These are phyloP conservation scores for Eptatretus burgeri DNA, from an alignment of 2,113 vertebrate genomes.

Conservation along the genomic window DNA sequence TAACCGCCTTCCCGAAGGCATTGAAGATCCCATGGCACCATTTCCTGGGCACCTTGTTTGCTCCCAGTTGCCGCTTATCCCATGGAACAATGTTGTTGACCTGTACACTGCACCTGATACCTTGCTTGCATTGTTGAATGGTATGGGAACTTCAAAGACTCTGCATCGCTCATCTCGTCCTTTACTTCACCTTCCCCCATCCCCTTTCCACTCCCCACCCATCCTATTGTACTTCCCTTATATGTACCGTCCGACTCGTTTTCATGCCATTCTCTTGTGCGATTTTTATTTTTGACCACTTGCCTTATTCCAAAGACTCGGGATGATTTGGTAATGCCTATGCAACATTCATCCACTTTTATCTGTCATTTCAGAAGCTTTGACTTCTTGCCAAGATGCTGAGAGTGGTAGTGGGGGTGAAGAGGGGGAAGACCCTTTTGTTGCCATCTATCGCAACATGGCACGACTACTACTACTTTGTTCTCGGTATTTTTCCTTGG, in stretches of 20 bases:
- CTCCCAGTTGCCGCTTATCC: constrained; percentile 40
- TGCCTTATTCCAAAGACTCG: no score
- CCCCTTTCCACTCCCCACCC: no score
- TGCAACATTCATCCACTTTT: no score
- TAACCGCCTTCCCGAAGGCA: constrained; percentile 27
- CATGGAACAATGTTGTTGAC: constrained; percentile 34
- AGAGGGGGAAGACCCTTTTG: no score
- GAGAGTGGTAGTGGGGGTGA: no score
- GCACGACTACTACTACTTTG: no score
- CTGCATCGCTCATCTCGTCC: no score
- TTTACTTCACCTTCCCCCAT: not conserved
- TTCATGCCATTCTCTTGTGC: not conserved
- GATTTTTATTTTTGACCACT: not conserved
- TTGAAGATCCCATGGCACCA: constrained; percentile 40
- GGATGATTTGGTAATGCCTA: no score
- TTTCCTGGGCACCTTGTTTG: constrained; percentile 39
- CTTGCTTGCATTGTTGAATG: constrained; percentile 42
- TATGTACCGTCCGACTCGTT: not conserved
- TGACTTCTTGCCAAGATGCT: no score
- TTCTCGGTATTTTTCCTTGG: no score
- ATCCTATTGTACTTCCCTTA: not conserved
- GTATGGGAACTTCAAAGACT: constrained; percentile 16
- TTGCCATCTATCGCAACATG: no score
- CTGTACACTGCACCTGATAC: constrained; percentile 29
- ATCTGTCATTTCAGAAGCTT: no score